Evolutionary conservation across 1,140 invertebrate genomes (phyloP), one percentile per base, ranked within the genome.

Genomic region (Carposina sasakii): DNA sequence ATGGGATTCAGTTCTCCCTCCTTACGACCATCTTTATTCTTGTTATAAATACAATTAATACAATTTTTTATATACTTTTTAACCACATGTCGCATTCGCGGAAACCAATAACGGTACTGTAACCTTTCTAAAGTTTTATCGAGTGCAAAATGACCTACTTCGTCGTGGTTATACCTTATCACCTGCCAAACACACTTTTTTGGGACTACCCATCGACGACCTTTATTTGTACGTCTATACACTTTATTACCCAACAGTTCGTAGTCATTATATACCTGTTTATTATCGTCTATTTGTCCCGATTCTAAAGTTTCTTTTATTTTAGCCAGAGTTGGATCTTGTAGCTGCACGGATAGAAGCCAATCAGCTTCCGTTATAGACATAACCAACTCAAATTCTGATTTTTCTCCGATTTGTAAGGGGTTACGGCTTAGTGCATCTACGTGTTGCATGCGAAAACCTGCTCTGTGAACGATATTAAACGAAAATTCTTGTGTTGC

Each of bases 361-460:
- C 56, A 63, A 31, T 63, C 57, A 0, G 39, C 33, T 40, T 63
- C 56, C 0, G 45, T 60, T 12, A 71, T 57, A 10, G 59, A 53
- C 17, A 52, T 48, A 0, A 50, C 36, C 0, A 31, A 17, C 28
- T 57, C 52, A 3, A 12, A 9, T 19, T 59, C 52, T 6, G 52
- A 40, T 36, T 26, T 43, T 46, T 15, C 26, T 4, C n/a, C 44
- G 1, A 22, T 26, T 12, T 28, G 10, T 22, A 33, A 9, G 0
- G 66, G 63, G 36, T 73, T 64, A 3, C 74, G 37, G 28, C 74
- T 78, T 0, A 81, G 47, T 0, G 75, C 71, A 48, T 85, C 78
- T 0, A 71, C 75, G 37, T 81, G 72, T 21, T 54, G 45, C 68
- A 78, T 76, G 26, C 50, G 57, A 8, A 23, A 44, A 16, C 60